Percentiles rank a stretch among this genome's conserved stretches.
These are phyloP conservation scores for Eleginops maclovinus DNA, from an alignment of 2,113 vertebrate species.

Conservation along the genomic window DNA sequence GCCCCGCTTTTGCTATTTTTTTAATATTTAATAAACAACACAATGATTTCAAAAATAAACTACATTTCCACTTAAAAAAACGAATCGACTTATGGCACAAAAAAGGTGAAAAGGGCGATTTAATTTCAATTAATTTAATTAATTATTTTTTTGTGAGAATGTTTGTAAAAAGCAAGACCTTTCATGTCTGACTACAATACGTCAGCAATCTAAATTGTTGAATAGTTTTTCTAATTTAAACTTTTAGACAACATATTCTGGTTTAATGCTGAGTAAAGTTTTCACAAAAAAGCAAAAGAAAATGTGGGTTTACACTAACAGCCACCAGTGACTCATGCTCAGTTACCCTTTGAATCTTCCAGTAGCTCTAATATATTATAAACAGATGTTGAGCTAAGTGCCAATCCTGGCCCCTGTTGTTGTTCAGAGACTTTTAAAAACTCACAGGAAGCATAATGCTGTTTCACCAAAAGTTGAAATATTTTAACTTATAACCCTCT, in stretches of 20 bases:
- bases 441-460: slow-evolving; percentile 19
- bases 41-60: neutral
- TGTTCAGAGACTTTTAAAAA: slow-evolving; percentile 26
- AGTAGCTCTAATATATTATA: neutral
- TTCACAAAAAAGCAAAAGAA: neutral
- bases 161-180: too few species aligned
- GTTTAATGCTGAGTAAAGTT: neutral
- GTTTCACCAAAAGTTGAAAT: slow-evolving; percentile 43
- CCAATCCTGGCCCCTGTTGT: slow-evolving; percentile 29
- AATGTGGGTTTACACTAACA: neutral
- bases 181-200: neutral
- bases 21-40: neutral
- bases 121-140: too few species aligned
- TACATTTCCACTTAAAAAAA: neutral
- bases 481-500: slow-evolving; percentile 43
- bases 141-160: too few species aligned
- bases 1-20: neutral
- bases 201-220: neutral
- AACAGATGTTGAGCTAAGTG: slow-evolving; percentile 38
- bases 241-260: neutral
- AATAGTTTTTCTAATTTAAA: neutral
- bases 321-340: slow-evolving; percentile 17
- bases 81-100: too few species aligned
- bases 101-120: too few species aligned
- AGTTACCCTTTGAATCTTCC: slow-evolving; percentile 12